Evolutionary conservation across 2,113 vertebrate species (phyloP), one percentile per base, ranked within the genome.

Genomic region (Myiozetetes cayanensis): DNA sequence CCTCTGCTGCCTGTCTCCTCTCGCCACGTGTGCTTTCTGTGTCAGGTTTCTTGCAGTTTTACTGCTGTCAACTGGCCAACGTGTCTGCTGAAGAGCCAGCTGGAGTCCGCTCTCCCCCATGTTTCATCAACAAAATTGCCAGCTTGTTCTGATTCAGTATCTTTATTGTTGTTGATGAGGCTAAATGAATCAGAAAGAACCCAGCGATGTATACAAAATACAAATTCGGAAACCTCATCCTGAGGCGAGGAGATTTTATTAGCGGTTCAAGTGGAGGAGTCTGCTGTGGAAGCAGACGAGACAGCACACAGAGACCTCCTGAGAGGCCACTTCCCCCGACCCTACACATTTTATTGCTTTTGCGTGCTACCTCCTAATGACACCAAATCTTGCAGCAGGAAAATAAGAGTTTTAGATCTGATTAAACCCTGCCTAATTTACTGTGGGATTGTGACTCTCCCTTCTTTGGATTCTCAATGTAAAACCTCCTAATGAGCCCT

Each of bases 41-140:
- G 88, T 78, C 88, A 89, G 85, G 87, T 89, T 94, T 81, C 88
- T 47, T 53, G 70, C 84, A 78, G 76, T 67, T 96, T 61, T 72
- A 75, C n/a, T 94, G 47, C 88, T 97, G 96, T 85, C 88, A 87
- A 46, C 68, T 37, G 90, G 88, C 96, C 96, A 97, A 85, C 1
- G 0, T 81, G 58, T 50, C 92, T 53, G 85, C 85, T 43, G 76
- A 92, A 82, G 88, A 96, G 93, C 92, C 96, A 96, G 96, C 94
- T 96, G 96, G 96, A 95, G 88, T 55, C 94, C 28, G 11, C 62
- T 47, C 83, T 65, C 83, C 89, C 72, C 76, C 24, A 50, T 96
- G 95, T 96, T 94, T 97, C 96, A 94, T 88, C 95, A 93, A 95
- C 94, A 96, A 56, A 93, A 96, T 83, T 78, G 92, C 93, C 93